Evolutionary conservation across 1,140 invertebrate species (phyloP), one percentile per base, ranked within the genome.

Genomic region (Trichonephila inaurata): DNA sequence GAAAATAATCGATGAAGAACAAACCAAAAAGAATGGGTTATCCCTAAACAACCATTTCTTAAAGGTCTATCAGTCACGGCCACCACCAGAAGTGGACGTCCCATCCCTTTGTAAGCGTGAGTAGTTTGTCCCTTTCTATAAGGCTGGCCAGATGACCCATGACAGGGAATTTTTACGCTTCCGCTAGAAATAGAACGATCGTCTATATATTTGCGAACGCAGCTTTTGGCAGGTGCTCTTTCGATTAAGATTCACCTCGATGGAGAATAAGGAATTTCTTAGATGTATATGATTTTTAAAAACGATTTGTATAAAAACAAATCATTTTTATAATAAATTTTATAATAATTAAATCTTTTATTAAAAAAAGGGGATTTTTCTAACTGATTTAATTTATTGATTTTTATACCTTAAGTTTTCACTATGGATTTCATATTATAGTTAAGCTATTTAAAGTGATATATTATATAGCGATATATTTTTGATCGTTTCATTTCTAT

Each of bases 91-190:
- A 83, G 81, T 83, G 81, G 40, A 83, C 81, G 19, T n/a, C 81
- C 81, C 81, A 51, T 51, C 51, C 51, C 51, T 51, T 51, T 51
- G 81, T 44, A 40, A 83, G 7, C 10, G 44, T 44, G 60, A 24
- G 60, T 60, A 16, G 60, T 87, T 87, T 87, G 85, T 87, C 61
- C 28, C 60, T 87, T 87, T 64, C 60, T 21, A 1, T 12, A n/a
- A 64, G n/a, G 33, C 18, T 87, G 28, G 8, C 60, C 85, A 61
- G 85, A 87, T 87, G 85, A 87, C 85, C 85, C n/a, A 18, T 87
- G 85, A 60, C 85, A 64, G 6, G 16, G 60, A 87, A 61, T 61
- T 64, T 14, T 8, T 64, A 64, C 60, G 58, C 85, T 87, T 62
- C 85, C 85, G 19, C 21, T 19, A 44, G 44, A 51, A 83, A 19